These are phyloP conservation scores for Kradibia gibbosae DNA, from an alignment of 1,140 invertebrate species.

Conservation along the genomic window DNA sequence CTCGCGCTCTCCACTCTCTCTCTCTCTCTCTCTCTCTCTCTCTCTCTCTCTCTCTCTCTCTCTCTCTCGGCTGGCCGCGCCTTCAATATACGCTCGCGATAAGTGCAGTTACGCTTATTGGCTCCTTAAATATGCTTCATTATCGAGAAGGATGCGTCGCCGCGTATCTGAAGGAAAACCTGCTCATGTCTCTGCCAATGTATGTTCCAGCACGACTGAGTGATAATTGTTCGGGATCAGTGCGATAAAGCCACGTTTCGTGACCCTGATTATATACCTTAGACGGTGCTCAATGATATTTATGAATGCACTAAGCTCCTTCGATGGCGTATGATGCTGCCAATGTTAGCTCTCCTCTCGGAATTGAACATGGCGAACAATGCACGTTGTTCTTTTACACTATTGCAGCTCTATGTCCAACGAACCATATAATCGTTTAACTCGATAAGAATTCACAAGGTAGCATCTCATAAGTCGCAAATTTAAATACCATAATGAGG, in stretches of 20 bases:
- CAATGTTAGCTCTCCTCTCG: no score
- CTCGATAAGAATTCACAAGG: no score
- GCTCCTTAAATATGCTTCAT: slow-evolving; percentile 42
- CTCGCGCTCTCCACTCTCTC: neutral
- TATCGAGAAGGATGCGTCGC: slow-evolving; percentile 18
- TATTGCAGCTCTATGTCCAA: no score
- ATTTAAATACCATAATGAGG: no score
- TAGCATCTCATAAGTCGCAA: no score
- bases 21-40: neutral
- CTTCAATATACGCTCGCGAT: slow-evolving; percentile 15
- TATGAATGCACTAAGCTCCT: neutral
- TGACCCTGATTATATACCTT: neutral
- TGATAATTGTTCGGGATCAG: slow-evolving; percentile 7
- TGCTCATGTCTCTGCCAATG: neutral
- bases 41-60: neutral
- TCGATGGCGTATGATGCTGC: neutral
- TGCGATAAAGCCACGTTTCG: neutral
- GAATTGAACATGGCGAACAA: no score
- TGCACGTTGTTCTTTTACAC: no score
- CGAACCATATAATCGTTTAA: no score
- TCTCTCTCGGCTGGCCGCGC: neutral
- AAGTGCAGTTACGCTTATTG: slow-evolving; percentile 26
- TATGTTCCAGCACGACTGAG: slow-evolving; percentile 1
- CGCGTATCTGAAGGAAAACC: slow-evolving; percentile 20
- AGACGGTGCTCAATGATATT: neutral